These are phyloP conservation scores for Thamnophis elegans DNA, from an alignment of 2,797 vertebrate species.

Conservation along the genomic window DNA sequence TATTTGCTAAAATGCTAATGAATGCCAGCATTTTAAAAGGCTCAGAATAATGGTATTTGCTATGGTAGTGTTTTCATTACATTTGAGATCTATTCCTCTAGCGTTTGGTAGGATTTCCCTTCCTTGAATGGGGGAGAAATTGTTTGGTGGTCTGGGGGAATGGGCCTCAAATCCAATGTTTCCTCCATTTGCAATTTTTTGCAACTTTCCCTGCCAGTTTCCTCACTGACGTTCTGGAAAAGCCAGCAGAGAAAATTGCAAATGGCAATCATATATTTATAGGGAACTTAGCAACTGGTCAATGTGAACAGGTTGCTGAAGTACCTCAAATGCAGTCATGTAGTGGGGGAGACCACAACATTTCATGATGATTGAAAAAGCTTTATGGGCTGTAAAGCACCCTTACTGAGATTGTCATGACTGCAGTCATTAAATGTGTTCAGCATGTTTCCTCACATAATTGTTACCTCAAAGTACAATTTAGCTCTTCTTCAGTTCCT, in stretches of 20 bases:
- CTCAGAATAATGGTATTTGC: neutral
- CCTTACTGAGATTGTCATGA: neutral
- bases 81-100: neutral
- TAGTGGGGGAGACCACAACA: neutral
- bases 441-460: constrained; percentile 19
- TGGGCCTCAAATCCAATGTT: neutral
- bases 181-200: neutral
- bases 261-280: neutral
- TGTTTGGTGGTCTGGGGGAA: neutral
- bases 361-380: neutral
- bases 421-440: neutral
- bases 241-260: neutral
- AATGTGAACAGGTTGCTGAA: neutral
- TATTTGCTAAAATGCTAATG: neutral
- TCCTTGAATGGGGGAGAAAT: neutral
- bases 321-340: neutral
- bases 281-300: neutral
- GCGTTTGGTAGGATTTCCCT: neutral
- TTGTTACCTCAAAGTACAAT: constrained; percentile 11
- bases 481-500: neutral
- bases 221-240: neutral
- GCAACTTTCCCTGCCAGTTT: neutral
- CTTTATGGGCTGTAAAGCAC: neutral
- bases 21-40: neutral
- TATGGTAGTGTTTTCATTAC: neutral